A percentile compares a stretch with the other conserved stretches of the same genome.
phyloP scores from a whole-genome alignment of 2,888 invertebrate species.

The Taphrorychus bicolor region DNA sequence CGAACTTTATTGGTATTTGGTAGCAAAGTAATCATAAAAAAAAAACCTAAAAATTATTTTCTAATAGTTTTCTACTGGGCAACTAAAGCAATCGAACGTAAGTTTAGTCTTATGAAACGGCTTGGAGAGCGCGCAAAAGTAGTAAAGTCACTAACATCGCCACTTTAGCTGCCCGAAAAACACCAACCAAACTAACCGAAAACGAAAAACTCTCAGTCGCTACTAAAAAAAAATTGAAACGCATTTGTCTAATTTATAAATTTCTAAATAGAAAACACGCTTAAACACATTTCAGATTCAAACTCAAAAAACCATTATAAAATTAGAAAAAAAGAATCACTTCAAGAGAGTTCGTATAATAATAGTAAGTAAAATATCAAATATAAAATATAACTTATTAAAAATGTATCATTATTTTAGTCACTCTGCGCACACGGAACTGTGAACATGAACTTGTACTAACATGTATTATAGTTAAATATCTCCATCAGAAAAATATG shows the following conservation, averaged over 20 bases:
- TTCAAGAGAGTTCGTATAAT: conserved; percentile 54
- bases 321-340: conserved; percentile 53
- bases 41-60: conserved; percentile 51
- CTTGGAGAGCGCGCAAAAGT: conserved; percentile 13
- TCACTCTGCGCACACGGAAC: conserved; percentile 59
- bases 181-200: conserved; percentile 52
- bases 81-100: conserved; percentile 47
- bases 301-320: conserved; percentile 45
- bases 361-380: conserved; percentile 57
- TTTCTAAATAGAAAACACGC: conserved; percentile 61
- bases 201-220: conserved; percentile 52
- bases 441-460: conserved; percentile 60
- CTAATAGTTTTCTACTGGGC: conserved; percentile 50
- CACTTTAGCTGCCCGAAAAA: conserved; percentile 45
- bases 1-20: conserved; percentile 64
- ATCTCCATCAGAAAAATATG: conserved; percentile 62
- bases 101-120: conserved; percentile 55
- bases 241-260: conserved; percentile 59
- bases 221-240: conserved; percentile 51
- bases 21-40: conserved; percentile 57
- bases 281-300: conserved; percentile 57
- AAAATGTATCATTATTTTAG: conserved; percentile 59
- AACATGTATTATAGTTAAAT: conserved; percentile 61
- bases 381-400: conserved; percentile 57
- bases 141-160: conserved; percentile 28